phyloP scores from a whole-genome alignment of 2,888 invertebrate genomes.

The Coecobrya sp. region DNA sequence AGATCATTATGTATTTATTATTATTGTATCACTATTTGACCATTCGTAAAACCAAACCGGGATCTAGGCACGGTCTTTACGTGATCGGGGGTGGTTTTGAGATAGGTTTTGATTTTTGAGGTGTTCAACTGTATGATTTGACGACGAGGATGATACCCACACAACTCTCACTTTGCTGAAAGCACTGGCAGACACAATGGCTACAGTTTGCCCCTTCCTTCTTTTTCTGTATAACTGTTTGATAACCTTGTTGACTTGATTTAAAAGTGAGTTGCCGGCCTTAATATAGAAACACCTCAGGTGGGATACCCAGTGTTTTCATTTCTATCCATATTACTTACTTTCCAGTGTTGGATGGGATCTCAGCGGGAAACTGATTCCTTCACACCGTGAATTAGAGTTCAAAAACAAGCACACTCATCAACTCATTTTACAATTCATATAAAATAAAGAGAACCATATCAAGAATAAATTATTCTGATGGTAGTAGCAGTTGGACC shows the following conservation, averaged over 20 bases:
- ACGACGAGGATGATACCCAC: conserved; percentile 6
- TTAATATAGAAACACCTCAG: conserved; percentile 74
- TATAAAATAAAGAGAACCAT: conserved; percentile 43
- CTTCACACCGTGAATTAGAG: conserved; percentile 85
- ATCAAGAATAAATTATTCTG: too few species aligned
- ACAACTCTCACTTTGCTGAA: conserved; percentile 5
- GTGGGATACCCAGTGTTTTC: conserved; percentile 71
- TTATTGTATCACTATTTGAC: conserved; percentile 50
- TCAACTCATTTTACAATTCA: conserved; percentile 39
- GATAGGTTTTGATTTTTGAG: conserved; percentile 56
- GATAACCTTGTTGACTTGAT: conserved; percentile 78
- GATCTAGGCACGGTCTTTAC: conserved; percentile 61
- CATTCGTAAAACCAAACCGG: conserved; percentile 59
- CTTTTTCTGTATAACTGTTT: conserved; percentile 46
- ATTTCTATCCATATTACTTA: conserved; percentile 22
- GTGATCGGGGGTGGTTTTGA: conserved; percentile 74
- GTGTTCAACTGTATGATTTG: conserved; percentile 66
- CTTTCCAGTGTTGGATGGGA: conserved; percentile 84
- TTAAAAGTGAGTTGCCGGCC: conserved; percentile 63
- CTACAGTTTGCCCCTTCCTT: conserved; percentile 29
- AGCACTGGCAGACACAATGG: conserved; percentile 46
- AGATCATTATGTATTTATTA: background rate
- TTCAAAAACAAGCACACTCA: conserved; percentile 71
- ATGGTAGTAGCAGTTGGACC: conserved; percentile 13
- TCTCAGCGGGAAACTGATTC: conserved; percentile 86